phyloP scores from a whole-genome alignment of 2,113 vertebrate species.

The Prinia subflava region DNA sequence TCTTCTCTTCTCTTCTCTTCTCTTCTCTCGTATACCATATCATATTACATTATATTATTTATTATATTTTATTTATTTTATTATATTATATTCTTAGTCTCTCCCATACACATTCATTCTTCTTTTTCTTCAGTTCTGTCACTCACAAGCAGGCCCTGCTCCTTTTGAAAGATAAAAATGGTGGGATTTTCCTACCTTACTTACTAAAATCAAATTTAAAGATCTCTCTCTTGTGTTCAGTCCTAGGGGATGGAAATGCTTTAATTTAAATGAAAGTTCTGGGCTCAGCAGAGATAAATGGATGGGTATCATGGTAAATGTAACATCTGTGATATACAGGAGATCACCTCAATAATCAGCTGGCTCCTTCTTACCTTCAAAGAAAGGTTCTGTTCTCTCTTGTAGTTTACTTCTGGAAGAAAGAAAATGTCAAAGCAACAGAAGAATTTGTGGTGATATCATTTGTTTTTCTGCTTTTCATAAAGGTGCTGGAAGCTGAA shows the following conservation, averaged over 20 bases:
- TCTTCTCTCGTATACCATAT: too few species aligned
- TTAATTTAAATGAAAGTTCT: neutral
- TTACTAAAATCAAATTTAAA: neutral
- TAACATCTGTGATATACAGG: neutral
- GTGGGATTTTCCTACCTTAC: neutral
- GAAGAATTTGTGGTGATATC: neutral
- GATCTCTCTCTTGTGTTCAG: neutral
- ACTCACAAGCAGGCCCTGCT: neutral
- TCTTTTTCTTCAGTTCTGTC: neutral
- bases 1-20: too few species aligned
- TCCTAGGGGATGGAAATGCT: neutral
- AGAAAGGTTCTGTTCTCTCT: neutral
- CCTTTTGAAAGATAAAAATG: neutral
- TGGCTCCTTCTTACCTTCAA: neutral
- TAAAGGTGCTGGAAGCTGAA: neutral
- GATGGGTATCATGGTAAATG: neutral
- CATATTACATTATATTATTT: neutral
- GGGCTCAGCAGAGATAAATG: neutral
- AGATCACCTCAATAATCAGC: neutral
- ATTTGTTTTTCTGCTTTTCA: neutral
- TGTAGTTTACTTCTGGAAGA: neutral
- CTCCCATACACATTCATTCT: neutral
- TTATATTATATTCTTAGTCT: neutral
- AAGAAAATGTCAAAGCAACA: neutral
- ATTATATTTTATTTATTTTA: neutral